Base-by-base conservation (phyloP, 2,888 invertebrate genomes). In the Leptinotarsa peninsularis region DNA sequence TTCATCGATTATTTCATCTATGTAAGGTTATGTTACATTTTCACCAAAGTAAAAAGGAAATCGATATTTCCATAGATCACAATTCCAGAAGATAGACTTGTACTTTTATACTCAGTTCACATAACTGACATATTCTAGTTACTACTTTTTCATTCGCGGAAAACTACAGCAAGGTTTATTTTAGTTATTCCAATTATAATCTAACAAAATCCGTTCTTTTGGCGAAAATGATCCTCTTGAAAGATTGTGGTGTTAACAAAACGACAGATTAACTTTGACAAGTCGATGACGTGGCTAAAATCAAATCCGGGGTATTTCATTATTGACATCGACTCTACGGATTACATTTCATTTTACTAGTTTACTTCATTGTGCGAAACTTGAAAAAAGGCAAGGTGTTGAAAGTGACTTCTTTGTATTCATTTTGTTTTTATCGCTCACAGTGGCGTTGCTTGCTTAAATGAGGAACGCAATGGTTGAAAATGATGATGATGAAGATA, bases 241-340 rank as follows among this genome's bases (percentile, higher is more conserved):
- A 33, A 72, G 68, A 72, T 54, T 73, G 58, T 67, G 67, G 49
- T 73, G 74, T 76, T 73, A 70, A 71, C 75, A 73, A 77, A 74
- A 70, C 69, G 68, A 21, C 74, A 78, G 77, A 79, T 80, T 79
- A 79, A 74, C 73, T 77, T 78, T 82, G 82, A 82, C 80, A 77
- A 79, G 76, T 67, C 79, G 82, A 80, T 81, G 82, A 82, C 82
- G 81, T 75, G 76, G 78, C 81, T 67, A 77, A 81, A 79, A 79
- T 66, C 71, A 67, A 76, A 80, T 60, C 72, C 72, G 49, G 49
- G 72, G 78, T 73, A 80, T 83, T 84, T 81, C 83, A 66, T 67
- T 76, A 74, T 69, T 23, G 74, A 82, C 83, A 83, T 83, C 81
- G 83, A 83, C 84, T 84, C 83, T 82, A 80, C 78, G 76, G 78